Conservation (phyloP, 2,113 vertebrate species). For the Loxodonta africana region DNA sequence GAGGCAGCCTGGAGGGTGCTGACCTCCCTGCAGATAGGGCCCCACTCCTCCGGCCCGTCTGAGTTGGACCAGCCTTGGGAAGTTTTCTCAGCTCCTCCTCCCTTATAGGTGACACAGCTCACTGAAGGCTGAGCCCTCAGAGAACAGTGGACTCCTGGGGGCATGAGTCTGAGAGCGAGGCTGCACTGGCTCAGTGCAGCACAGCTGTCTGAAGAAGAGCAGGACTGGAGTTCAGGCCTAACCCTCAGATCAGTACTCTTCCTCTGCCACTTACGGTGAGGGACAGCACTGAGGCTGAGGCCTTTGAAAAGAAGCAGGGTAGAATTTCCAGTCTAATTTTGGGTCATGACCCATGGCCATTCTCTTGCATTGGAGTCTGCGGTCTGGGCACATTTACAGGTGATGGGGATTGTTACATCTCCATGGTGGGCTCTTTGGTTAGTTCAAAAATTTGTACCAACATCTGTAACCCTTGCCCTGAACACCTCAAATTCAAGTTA, state of each 20-base stretch:
- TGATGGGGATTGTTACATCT: neutral
- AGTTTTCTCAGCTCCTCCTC: neutral
- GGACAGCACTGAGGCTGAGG: neutral
- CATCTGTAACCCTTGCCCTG: neutral
- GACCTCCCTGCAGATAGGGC: neutral
- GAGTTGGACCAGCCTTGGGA: neutral
- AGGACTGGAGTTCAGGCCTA: neutral
- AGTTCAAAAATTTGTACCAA: neutral
- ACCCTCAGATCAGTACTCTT: no score
- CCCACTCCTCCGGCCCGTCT: neutral
- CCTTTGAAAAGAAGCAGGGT: neutral
- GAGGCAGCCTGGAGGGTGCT: neutral
- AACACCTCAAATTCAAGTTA: neutral
- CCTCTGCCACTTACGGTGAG: rapidly evolving
- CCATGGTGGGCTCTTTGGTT: neutral
- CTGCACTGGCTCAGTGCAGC: neutral
- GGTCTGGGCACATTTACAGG: neutral
- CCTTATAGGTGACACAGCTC: neutral
- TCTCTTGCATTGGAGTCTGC: neutral
- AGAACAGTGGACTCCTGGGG: neutral
- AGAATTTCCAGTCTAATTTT: neutral
- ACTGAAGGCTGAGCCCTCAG: neutral
- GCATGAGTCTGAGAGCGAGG: neutral
- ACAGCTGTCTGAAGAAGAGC: neutral
- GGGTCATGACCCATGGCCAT: neutral